Conservation (phyloP, 1,140 invertebrate genomes). For the Nilaparvata lugens region DNA sequence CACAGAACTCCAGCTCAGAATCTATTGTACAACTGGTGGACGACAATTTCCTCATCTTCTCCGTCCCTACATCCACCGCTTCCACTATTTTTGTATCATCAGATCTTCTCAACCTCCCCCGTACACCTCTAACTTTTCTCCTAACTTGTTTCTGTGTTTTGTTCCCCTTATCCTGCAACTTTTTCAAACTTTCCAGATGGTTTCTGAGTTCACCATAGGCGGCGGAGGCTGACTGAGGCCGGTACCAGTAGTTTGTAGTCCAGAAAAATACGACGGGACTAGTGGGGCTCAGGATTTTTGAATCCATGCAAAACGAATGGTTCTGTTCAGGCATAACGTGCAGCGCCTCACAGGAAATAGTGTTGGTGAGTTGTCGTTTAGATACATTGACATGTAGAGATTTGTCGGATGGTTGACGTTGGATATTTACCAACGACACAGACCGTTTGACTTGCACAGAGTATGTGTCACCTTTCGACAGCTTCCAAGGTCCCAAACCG, state of each 20-base stretch:
- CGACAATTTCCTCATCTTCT: no score
- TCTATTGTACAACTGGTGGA: no score
- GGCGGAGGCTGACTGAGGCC: constrained; percentile 36
- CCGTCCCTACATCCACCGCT: no score
- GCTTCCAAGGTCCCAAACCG: constrained; percentile 40
- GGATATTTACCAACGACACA: background rate
- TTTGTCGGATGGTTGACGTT: constrained; percentile 21
- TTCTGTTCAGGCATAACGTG: background rate
- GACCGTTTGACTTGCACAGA: background rate
- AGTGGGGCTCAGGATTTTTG: no score
- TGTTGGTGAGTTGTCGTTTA: constrained; percentile 33
- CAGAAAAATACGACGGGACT: constrained; percentile 38
- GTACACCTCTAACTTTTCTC: no score
- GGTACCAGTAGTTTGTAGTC: constrained; percentile 47
- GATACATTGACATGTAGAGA: constrained; percentile 37
- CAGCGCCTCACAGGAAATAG: background rate
- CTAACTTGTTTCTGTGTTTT: no score
- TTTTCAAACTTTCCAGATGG: constrained; percentile 25
- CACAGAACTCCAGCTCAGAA: no score
- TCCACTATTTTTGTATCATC: no score
- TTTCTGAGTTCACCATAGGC: constrained; percentile 37
- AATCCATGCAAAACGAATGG: background rate
- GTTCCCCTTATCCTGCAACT: no score
- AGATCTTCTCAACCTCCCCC: no score
- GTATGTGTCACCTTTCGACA: background rate